Evolutionary conservation across 1,140 invertebrate genomes (phyloP).

Genomic region (Watersipora subatra): DNA sequence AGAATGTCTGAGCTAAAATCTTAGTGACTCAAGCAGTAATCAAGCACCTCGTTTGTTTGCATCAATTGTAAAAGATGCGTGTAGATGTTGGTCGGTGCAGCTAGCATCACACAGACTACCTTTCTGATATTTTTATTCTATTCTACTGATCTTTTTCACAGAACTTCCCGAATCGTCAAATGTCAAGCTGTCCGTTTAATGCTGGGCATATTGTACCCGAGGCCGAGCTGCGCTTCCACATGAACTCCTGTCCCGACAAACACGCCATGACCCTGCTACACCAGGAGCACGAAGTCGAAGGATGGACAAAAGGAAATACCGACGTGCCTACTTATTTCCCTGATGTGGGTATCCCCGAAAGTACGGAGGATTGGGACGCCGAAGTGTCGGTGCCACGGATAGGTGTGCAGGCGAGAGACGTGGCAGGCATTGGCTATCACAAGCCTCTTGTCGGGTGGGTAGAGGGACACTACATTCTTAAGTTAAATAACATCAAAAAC

Average conservation of each 20-base stretch:
- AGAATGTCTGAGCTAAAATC: no score
- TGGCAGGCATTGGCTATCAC: background rate
- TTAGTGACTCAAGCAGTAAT: no score
- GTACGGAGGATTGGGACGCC: background rate
- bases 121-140: no score
- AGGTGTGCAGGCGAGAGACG: background rate
- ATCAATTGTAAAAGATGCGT: no score
- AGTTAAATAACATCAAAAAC: no score
- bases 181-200: background rate
- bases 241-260: background rate
- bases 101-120: no score
- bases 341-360: background rate
- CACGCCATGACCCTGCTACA: background rate
- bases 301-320: background rate
- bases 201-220: background rate
- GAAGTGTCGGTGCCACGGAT: background rate
- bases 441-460: background rate
- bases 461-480: no score
- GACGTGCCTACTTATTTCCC: background rate
- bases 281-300: background rate
- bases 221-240: background rate
- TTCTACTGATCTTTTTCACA: background rate
- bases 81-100: no score
- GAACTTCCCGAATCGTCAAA: background rate
- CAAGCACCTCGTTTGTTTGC: no score